These are phyloP conservation scores for Hesperia comma DNA, from an alignment of 2,888 invertebrate genomes.

Conservation along the genomic window DNA sequence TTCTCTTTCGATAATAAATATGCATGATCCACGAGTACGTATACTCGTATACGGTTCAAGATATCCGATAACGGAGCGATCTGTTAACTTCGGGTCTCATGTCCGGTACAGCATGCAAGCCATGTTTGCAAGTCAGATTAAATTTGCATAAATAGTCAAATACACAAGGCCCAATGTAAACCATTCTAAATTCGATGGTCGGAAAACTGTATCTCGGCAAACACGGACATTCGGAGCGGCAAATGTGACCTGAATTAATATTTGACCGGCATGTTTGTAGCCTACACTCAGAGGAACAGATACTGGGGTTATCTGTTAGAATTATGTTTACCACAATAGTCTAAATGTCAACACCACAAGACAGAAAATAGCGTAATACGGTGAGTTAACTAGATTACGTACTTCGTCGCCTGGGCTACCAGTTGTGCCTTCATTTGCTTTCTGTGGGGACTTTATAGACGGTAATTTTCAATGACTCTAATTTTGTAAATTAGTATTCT, in stretches of 20 bases:
- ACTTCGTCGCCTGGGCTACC: constrained; percentile 48
- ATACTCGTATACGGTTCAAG: constrained; percentile 1
- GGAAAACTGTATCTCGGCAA: constrained; percentile 78
- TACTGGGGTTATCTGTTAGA: constrained; percentile 31
- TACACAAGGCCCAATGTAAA: constrained; percentile 71
- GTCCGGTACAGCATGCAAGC: constrained; percentile 15
- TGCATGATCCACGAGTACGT: not conserved
- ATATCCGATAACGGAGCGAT: constrained; percentile 8
- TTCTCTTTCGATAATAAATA: not conserved
- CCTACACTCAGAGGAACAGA: constrained; percentile 36
- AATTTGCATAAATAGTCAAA: constrained; percentile 78
- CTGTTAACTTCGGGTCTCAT: constrained; percentile 14
- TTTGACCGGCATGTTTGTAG: constrained; percentile 60
- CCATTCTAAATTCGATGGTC: constrained; percentile 74
- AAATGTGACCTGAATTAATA: constrained; percentile 82
- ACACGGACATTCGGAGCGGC: constrained; percentile 70
- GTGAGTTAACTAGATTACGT: constrained; percentile 27
- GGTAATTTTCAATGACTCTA: constrained; percentile 69
- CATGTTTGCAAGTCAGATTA: constrained; percentile 63
- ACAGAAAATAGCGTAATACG: constrained; percentile 33
- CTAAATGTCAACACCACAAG: constrained; percentile 36
- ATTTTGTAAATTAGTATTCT: constrained; percentile 62
- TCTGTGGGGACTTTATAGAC: constrained; percentile 58
- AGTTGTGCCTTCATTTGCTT: constrained; percentile 69
- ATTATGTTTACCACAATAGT: constrained; percentile 37